These are phyloP conservation scores for Coracias cyanogaster DNA, from an alignment of 2,797 vertebrate species.

Conservation along the genomic window DNA sequence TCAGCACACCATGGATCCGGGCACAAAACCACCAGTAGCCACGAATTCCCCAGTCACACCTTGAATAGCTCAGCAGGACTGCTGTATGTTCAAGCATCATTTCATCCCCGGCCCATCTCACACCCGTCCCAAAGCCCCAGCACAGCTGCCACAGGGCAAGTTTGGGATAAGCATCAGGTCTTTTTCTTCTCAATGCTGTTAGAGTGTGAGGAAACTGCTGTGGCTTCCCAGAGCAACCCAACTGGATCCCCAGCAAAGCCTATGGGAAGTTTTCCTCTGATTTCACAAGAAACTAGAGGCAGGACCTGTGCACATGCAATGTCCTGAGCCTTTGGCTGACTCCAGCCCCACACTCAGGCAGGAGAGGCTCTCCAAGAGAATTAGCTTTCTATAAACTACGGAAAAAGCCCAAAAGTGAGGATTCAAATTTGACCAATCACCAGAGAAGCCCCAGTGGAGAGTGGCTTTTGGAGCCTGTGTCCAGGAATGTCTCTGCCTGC, in stretches of 20 bases:
- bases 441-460: background rate
- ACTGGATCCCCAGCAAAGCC: background rate
- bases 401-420: background rate
- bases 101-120: rapidly evolving
- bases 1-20: background rate
- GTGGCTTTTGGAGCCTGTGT: rapidly evolving
- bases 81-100: background rate
- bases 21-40: background rate
- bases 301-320: rapidly evolving
- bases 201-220: background rate
- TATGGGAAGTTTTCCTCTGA: background rate
- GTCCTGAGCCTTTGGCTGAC: background rate
- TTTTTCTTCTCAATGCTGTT: background rate
- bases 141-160: background rate
- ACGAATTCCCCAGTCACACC: background rate
- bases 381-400: background rate
- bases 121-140: background rate
- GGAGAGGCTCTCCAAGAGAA: background rate
- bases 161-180: background rate
- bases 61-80: background rate
- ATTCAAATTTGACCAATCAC: rapidly evolving
- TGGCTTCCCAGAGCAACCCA: background rate
- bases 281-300: background rate
- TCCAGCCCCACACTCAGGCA: rapidly evolving
- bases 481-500: too few species aligned